These are phyloP conservation scores for Pseudachorutes palmiensis DNA, from an alignment of 1,140 invertebrate genomes.

Conservation along the genomic window DNA sequence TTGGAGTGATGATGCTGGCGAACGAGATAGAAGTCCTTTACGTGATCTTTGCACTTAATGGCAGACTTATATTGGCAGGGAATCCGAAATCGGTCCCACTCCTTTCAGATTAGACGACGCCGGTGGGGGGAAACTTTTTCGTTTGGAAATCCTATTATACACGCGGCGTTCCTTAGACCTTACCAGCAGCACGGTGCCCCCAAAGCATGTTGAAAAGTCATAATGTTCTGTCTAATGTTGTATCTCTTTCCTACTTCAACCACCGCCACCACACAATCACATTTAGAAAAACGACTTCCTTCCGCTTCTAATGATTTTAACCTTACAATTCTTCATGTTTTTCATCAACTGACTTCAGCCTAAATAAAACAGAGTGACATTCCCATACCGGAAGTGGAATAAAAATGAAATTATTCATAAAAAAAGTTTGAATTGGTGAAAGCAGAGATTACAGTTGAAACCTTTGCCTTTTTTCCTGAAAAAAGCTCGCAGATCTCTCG, in stretches of 20 bases:
- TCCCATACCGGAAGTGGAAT: background rate
- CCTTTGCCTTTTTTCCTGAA: too few species aligned
- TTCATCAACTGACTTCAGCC: background rate
- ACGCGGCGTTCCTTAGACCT: background rate
- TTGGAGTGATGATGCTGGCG: conserved; percentile 1
- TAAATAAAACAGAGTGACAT: background rate
- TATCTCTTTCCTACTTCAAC: background rate
- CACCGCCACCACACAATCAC: too few species aligned
- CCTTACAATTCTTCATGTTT: background rate
- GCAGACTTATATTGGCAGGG: conserved; percentile 11
- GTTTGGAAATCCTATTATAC: conserved; percentile 2
- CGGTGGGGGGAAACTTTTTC: too few species aligned
- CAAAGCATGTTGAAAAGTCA: background rate
- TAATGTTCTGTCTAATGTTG: background rate
- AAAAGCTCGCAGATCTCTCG: too few species aligned
- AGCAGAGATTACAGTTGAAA: too few species aligned
- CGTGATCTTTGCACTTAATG: conserved; percentile 10
- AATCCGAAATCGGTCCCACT: background rate
- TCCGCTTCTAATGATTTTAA: background rate
- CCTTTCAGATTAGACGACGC: background rate
- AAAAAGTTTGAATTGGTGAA: too few species aligned
- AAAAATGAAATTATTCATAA: too few species aligned
- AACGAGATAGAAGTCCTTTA: conserved; percentile 9
- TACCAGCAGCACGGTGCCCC: background rate
- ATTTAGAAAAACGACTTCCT: too few species aligned